Percentiles rank a stretch among this genome's conserved stretches.
Evolutionary conservation across 2,113 vertebrate species (phyloP).

Genomic region (Balaenoptera acutorostrata): DNA sequence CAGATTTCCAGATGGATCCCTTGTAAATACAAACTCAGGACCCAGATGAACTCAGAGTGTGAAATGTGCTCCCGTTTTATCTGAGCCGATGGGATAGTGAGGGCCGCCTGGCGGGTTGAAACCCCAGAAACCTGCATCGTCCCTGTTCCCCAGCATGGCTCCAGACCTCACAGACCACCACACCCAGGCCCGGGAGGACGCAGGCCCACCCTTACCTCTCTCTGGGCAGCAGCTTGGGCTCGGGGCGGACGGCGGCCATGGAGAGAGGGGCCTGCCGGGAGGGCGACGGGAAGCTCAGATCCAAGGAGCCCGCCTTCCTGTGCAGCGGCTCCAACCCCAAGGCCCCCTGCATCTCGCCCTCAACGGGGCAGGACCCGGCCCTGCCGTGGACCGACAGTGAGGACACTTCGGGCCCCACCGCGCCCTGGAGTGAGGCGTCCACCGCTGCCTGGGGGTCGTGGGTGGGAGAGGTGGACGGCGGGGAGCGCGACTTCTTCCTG

Average conservation of each 20-base stretch:
- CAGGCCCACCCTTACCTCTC: constrained; percentile 85
- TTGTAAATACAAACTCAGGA: not conserved
- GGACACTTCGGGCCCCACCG: constrained; percentile 84
- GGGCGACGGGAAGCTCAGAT: constrained; percentile 95
- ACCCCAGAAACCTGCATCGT: not conserved
- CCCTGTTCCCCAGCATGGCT: not conserved
- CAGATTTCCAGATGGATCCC: not conserved
- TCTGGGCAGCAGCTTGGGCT: constrained; percentile 92
- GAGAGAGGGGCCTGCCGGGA: constrained; percentile 85
- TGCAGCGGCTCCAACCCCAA: constrained; percentile 95
- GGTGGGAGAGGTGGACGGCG: constrained; percentile 91
- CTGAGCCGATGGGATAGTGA: not conserved
- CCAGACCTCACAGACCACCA: not conserved
- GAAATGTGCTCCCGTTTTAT: not conserved
- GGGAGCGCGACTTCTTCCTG: constrained; percentile 95
- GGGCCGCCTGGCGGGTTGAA: not conserved
- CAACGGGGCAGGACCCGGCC: constrained; percentile 95
- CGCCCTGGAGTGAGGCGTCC: constrained; percentile 82
- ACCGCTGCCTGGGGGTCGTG: constrained; percentile 83
- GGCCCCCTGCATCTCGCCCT: constrained; percentile 96
- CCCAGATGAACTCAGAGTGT: not conserved
- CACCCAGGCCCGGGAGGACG: not conserved
- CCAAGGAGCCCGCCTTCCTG: constrained; percentile 96
- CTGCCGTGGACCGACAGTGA: constrained; percentile 84
- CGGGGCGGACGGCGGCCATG: constrained; percentile 89